These are phyloP conservation scores for Phenganax stokvisi DNA, from an alignment of 92 coral and sea anemone genomes.

Conservation along the genomic window DNA sequence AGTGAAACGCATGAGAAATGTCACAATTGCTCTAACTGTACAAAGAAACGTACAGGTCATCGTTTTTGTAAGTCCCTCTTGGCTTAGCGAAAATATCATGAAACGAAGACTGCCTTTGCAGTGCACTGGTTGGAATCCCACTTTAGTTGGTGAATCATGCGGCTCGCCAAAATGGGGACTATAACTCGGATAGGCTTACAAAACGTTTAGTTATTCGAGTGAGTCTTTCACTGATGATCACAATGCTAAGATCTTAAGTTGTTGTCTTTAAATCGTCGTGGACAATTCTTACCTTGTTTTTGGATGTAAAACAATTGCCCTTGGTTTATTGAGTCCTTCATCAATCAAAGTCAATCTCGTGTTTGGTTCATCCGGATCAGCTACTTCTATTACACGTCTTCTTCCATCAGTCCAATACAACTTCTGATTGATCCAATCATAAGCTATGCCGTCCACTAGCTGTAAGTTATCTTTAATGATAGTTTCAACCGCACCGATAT, in stretches of 20 bases:
- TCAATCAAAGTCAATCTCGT: conserved; percentile 64
- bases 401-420: conserved; percentile 97
- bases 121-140: no score
- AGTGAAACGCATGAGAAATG: background rate
- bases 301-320: conserved; percentile 89
- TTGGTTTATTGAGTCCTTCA: conserved; percentile 67
- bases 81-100: no score
- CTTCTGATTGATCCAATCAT: conserved; percentile 91
- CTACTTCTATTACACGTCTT: conserved; percentile 82
- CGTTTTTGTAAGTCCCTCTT: background rate
- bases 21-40: background rate
- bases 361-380: conserved; percentile 62
- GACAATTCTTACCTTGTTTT: conserved; percentile 57
- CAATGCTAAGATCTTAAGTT: background rate
- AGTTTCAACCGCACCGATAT: conserved; percentile 58
- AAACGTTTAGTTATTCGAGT: no score
- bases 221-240: no score
- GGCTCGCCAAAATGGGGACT: no score
- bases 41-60: no score
- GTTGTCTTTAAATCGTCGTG: background rate
- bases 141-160: no score
- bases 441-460: conserved; percentile 73
- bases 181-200: no score
- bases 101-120: no score
- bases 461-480: background rate